Base-by-base conservation (phyloP, 2,888 invertebrate species). In the Apoderus coryli region DNA sequence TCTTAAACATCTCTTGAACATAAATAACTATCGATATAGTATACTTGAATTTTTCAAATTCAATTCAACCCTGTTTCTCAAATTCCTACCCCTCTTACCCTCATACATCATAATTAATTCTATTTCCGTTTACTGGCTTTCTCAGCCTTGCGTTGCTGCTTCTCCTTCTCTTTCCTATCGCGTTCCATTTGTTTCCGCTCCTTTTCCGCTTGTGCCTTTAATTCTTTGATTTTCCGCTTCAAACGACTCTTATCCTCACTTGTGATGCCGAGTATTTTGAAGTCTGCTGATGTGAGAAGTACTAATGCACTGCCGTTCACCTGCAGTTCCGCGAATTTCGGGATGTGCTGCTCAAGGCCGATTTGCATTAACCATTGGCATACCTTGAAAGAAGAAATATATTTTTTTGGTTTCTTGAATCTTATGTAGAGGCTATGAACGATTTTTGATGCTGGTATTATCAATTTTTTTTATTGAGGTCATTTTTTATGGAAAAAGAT, bases 271-370 rank as follows among this genome's bases (percentile, higher is more conserved):
- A 85, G 67, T 41, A 77, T 71, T 64, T 95, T 96, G 41, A 96
- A 74, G 60, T 89, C 90, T 34, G 84, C 76, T 1, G 90, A 86
- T 53, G 92, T 90, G 31, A 96, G 65, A 39, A 81, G 75, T 25
- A 96, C 63, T 33, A 96, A 65, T 31, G 84, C 76, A 16, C 74
- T 68, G 11, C 96, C 96, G 56, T 84, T 85, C 30, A 96, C 80
- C 50, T 81, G 80, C 46, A 85, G 76, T 47, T 86, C 82, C 31
- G 82, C 73, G 57, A 93, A 89, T 47, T 84, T 81, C 27, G 82
- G 71, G 44, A 84, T 78, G 61, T 86, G 81, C 33, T 84, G 77
- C 54, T 90, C 89, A 52, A 93, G 63, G 22, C 88, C 82, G 41
- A 86, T 69, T 12, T 70, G 69, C 44, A 72, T 63, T 40, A 93